Percentiles rank a stretch among this genome's conserved stretches.
Conservation (phyloP, 2,113 vertebrate species). For the Lophura nycthemera region DNA sequence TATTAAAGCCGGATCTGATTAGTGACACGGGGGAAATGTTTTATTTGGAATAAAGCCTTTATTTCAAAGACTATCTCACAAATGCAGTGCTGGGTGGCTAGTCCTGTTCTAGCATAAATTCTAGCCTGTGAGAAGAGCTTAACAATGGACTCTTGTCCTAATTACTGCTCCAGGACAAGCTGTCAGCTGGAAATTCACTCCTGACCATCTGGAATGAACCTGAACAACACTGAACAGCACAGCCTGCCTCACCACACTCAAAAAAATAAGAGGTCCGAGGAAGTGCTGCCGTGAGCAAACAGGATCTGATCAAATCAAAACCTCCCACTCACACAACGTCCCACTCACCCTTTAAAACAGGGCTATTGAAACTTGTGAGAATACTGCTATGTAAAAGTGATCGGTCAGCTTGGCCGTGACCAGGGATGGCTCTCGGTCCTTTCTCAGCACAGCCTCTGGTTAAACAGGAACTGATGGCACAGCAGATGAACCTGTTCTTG, state of each 20-base stretch:
- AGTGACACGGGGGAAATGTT: background rate
- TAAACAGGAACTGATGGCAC: background rate
- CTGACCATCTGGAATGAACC: background rate
- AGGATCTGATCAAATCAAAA: background rate
- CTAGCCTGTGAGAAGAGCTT: background rate
- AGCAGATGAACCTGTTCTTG: background rate
- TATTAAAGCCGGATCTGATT: conserved; percentile 33
- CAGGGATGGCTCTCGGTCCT: background rate
- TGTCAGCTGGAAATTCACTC: background rate
- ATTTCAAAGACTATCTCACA: background rate
- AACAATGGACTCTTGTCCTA: background rate
- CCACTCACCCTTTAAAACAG: background rate
- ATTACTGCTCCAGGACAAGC: background rate
- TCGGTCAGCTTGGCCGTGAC: background rate
- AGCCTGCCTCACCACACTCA: background rate
- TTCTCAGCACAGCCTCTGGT: background rate
- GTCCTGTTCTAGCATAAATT: background rate
- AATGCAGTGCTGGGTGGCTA: background rate
- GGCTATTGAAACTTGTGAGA: background rate
- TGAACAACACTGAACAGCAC: background rate
- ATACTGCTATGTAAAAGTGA: background rate
- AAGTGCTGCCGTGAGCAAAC: background rate
- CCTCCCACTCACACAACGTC: background rate
- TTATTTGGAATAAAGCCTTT: conserved; percentile 26
- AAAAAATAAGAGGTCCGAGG: background rate